phyloP scores from a whole-genome alignment of 2,113 vertebrate genomes.

The Scartelaos histophorus region DNA sequence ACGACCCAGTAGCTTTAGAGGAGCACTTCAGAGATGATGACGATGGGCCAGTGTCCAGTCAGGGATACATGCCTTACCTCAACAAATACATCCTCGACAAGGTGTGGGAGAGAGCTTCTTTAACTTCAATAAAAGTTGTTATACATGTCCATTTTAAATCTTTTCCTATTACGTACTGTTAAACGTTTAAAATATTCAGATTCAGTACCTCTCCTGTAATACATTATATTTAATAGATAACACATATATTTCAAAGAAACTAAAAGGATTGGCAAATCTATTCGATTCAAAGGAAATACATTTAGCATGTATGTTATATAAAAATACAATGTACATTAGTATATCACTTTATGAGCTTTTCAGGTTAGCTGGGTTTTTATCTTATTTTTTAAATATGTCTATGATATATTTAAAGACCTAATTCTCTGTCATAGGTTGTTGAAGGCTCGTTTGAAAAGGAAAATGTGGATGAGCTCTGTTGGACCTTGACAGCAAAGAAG shows the following conservation, averaged over 20 bases:
- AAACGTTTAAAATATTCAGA: neutral
- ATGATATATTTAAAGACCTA: neutral
- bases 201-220: neutral
- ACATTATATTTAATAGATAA: neutral
- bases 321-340: too few species aligned
- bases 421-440: conserved; percentile 78
- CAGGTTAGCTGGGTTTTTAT: neutral
- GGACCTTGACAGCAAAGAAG: conserved; percentile 96
- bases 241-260: too few species aligned
- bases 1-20: conserved; percentile 92
- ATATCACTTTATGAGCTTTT: neutral
- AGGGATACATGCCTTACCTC: conserved; percentile 97
- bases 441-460: conserved; percentile 92
- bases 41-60: conserved; percentile 92
- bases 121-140: neutral
- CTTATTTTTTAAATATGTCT: neutral
- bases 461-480: conserved; percentile 92
- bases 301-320: neutral
- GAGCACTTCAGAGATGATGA: conserved; percentile 96
- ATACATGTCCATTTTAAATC: neutral
- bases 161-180: too few species aligned
- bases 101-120: conserved; percentile 51
- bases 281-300: neutral
- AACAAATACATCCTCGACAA: conserved; percentile 83
- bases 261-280: too few species aligned